Conservation (phyloP, 2,888 invertebrate species). For the Rhyacophila evoluta region DNA sequence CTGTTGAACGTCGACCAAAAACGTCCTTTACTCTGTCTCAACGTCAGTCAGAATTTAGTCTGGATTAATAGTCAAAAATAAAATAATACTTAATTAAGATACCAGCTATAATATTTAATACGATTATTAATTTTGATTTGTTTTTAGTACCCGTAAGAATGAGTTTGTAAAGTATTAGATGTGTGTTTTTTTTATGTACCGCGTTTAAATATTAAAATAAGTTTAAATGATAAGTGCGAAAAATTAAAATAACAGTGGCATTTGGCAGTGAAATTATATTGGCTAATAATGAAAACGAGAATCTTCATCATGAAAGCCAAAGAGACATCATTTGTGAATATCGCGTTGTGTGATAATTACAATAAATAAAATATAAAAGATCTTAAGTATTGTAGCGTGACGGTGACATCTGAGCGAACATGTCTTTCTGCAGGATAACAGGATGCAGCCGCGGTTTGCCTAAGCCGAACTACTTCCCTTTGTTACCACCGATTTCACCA, state of each 20-base stretch:
- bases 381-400: neutral
- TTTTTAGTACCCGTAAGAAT: neutral
- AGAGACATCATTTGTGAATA: neutral
- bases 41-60: neutral
- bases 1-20: neutral
- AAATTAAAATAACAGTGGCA: neutral
- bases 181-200: no score
- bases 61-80: neutral
- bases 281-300: neutral
- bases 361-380: neutral
- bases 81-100: no score
- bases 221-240: neutral
- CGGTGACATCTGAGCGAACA: constrained; percentile 56
- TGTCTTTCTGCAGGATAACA: constrained; percentile 86
- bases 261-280: neutral
- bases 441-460: constrained; percentile 84
- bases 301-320: neutral
- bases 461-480: constrained; percentile 85
- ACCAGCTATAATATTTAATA: no score
- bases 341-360: neutral
- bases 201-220: neutral
- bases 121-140: neutral
- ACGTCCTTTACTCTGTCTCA: constrained; percentile 20
- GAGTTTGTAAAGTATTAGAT: no score
- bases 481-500: constrained; percentile 83